Percentiles rank a stretch among this genome's conserved stretches.
Evolutionary conservation across 2,797 vertebrate species (phyloP).

Genomic region (Nannoperca obscura): DNA sequence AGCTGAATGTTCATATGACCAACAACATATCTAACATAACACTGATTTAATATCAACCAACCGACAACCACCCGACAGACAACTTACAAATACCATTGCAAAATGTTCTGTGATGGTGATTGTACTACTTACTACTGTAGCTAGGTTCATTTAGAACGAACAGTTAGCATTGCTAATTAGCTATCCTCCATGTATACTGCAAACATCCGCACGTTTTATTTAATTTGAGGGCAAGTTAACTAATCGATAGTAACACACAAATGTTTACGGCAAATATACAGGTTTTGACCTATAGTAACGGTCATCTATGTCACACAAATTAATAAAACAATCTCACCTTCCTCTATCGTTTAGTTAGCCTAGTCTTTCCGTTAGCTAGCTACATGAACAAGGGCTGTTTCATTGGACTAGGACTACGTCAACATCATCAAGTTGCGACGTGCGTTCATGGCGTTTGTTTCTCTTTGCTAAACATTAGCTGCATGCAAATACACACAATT

Average conservation of each 20-base stretch:
- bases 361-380: conserved; percentile 51
- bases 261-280: fast-evolving
- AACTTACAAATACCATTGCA: background rate
- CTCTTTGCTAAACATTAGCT: conserved; percentile 2
- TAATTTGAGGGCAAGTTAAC: background rate
- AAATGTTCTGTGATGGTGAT: background rate
- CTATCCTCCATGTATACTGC: conserved; percentile 39
- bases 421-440: conserved; percentile 69
- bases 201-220: conserved; percentile 33
- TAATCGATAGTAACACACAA: background rate
- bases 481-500: background rate
- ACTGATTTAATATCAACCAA: background rate
- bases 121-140: background rate
- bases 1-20: background rate
- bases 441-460: conserved; percentile 25
- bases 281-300: background rate
- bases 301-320: background rate
- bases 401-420: background rate
- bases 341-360: conserved; percentile 45
- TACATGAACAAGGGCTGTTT: conserved; percentile 9
- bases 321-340: conserved; percentile 50
- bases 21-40: background rate
- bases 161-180: conserved; percentile 45
- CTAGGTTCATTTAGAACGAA: background rate
- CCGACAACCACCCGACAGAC: background rate